These are phyloP conservation scores for Lithophane socia DNA, from an alignment of 2,888 invertebrate species.

Conservation along the genomic window DNA sequence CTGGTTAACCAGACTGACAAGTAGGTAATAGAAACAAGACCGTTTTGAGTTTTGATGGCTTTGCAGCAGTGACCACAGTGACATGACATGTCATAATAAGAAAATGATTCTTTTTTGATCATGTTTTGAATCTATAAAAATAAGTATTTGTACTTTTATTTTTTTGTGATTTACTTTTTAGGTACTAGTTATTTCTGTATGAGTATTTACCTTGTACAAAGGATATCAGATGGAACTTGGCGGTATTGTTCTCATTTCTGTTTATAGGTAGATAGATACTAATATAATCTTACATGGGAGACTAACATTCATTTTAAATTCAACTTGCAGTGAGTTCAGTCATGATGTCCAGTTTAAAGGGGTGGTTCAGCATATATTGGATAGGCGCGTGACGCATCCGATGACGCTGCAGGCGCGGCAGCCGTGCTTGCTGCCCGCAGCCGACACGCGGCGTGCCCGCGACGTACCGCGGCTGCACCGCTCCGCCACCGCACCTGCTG, in stretches of 20 bases:
- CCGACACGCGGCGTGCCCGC: conserved; percentile 8
- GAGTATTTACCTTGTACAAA: conserved; percentile 29
- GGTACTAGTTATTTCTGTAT: conserved; percentile 11
- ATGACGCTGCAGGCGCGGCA: conserved; percentile 11
- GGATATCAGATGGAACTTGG: conserved; percentile 22
- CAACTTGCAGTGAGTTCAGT: conserved; percentile 47
- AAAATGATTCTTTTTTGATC: not conserved
- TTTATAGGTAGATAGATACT: not conserved
- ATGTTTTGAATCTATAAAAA: not conserved
- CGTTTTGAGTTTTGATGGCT: no score
- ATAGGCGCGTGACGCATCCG: conserved; percentile 22
- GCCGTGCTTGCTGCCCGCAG: conserved; percentile 19
- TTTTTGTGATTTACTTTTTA: conserved; percentile 5
- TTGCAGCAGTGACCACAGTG: no score
- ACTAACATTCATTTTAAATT: not conserved
- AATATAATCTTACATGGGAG: no score
- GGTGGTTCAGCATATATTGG: conserved; percentile 35
- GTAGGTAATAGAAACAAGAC: no score
- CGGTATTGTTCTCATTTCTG: conserved; percentile 28
- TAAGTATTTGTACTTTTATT: not conserved
- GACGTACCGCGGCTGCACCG: conserved; percentile 33
- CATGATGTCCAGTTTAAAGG: conserved; percentile 28
- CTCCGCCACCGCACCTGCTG: conserved; percentile 43
- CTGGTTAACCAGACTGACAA: no score
- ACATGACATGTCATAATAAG: no score